Base-by-base conservation (phyloP, 2,113 vertebrate species). In the Narcine bancroftii region DNA sequence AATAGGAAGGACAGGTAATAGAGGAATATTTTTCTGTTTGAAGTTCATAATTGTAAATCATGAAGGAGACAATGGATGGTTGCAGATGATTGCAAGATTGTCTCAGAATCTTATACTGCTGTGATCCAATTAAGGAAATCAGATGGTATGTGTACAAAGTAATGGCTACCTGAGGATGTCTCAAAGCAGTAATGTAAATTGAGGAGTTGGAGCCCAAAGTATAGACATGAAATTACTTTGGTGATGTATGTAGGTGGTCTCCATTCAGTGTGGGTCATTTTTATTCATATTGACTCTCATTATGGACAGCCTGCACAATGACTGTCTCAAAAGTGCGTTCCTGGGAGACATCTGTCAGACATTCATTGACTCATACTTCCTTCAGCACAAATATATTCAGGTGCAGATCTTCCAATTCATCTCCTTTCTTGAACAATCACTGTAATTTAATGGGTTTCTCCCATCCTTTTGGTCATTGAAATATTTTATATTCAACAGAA, bases 81-180 rank as follows among this genome's bases (percentile, higher is more conserved):
- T 89, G 36, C 2, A 15, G 24, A 21, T 89, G 87, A 66, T 89
- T 91, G 36, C 39, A 91, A 66, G 63, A 69, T 11, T 69, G 26
- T 69, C 63, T 91, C 21, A 21, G 63, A 69, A 42, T 91, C 60
- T 91, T 69, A 91, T 24, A 66, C 66, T 36, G 87, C 36, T 91
- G 10, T 63, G 65, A 69, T 91, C 60, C 69, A 91, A 24, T 91
- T 45, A 29, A 91, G 87, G 87, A 63, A 91, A 66, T 91, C 36
- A 69, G 36, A 91, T 69, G 63, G 87, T 69, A 19, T 69, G 39
- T 69, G 87, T 39, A 69, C 26, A 69, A 24, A 69, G 65, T 91
- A 91, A 45, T 45, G 63, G 87, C 39, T 91, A 91, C 87, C 87
- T 91, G 87, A 66, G 87, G 39, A 91, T 29, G 39, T 66, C 69